Evolutionary conservation across 2,888 invertebrate species (phyloP), one percentile per base, ranked within the genome.

Genomic region (Calameuta filiformis): DNA sequence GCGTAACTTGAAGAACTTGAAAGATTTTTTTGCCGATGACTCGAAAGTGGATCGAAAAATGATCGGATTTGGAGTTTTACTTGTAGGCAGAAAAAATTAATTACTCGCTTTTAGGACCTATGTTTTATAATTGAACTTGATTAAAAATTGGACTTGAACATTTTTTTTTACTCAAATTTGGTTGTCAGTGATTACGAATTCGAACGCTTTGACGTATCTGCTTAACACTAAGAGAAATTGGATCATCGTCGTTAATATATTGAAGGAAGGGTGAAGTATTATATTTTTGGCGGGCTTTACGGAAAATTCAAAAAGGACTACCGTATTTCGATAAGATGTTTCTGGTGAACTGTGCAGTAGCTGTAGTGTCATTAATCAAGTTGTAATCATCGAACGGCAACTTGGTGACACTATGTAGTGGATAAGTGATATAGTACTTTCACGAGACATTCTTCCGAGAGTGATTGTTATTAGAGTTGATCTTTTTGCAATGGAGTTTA

Each of bases 401-500:
- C 37, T 56, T 56, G 37, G n/a, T 69, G 23, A 33, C 77, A 81
- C 74, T 68, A 83, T 82, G 83, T 82, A 83, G 83, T 75, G 75
- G 73, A 79, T 78, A 81, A 79, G 79, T 73, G 81, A 75, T 33
- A 74, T 11, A 71, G 76, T 15, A 68, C 31, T 12, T 35, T 4
- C 73, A 37, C 4, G n/a, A 23, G 71, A 35, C 31, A 30, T 33
- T 73, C 37, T 33, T 71, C 23, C 23, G 56, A 56, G 56, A 56
- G 56, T 56, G 56, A 23, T 56, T 56, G 23, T 56, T 23, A 35
- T 35, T 75, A 12, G 33, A 31, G n/a, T 74, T 76, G 23, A 73
- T 69, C 30, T 73, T 40, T n/a, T n/a, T 80, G 75, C 73, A 73
- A 89, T 89, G 89, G 89, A 89, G 81, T 89, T 89, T 76, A 82